phyloP scores from a whole-genome alignment of 37 sponge, comb jelly and placozoan species.

The Cladorhizidae sp. region DNA sequence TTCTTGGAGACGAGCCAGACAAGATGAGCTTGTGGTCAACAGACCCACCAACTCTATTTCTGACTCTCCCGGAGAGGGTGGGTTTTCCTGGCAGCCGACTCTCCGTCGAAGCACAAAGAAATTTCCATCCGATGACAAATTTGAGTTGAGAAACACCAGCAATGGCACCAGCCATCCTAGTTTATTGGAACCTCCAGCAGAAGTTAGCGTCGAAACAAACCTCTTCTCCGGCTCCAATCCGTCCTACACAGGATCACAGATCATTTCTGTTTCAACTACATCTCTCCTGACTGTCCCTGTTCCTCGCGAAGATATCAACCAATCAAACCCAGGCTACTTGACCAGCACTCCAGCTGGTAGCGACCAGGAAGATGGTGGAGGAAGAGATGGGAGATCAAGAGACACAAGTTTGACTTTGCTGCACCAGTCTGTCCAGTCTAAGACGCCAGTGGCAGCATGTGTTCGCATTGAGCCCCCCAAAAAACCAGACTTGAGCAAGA shows the following conservation, averaged over 20 bases:
- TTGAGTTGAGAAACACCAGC: background rate
- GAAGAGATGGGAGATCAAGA: background rate
- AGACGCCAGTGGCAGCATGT: background rate
- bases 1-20: background rate
- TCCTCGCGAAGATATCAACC: background rate
- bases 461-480: no score
- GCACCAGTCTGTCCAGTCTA: background rate
- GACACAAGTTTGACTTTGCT: no score
- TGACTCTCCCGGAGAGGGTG: background rate
- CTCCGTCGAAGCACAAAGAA: background rate
- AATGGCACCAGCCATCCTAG: background rate
- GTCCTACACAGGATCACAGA: background rate
- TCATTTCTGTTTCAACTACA: background rate
- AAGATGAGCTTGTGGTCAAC: slow-evolving; percentile 3
- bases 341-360: background rate
- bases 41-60: background rate
- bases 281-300: background rate
- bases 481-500: slow-evolving; percentile 31
- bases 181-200: background rate
- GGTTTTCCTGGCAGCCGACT: slow-evolving; percentile 12
- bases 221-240: background rate
- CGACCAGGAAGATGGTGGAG: background rate
- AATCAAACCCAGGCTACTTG: slow-evolving; percentile 6
- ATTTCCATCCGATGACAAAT: background rate
- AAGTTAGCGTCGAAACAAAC: background rate